Conservation (phyloP, 2,888 invertebrate genomes). For the Sisyra nigra region DNA sequence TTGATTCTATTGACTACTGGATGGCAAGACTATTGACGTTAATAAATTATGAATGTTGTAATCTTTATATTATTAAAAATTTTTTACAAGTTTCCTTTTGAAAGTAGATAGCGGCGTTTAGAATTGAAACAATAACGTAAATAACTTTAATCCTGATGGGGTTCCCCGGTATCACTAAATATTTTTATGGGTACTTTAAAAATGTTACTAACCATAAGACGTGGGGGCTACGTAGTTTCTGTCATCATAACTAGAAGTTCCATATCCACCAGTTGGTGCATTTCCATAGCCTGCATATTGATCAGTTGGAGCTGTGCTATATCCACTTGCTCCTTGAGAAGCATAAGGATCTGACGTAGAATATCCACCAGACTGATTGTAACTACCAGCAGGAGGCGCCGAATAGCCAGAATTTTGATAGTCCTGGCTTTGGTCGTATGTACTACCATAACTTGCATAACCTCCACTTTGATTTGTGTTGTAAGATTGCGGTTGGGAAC, state of each 20-base stretch:
- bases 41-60: too few species aligned
- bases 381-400: neutral
- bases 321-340: slow-evolving; percentile 8
- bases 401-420: slow-evolving; percentile 7
- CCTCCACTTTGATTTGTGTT: slow-evolving; percentile 4
- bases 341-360: slow-evolving; percentile 12
- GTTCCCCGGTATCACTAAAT: too few species aligned
- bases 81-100: too few species aligned
- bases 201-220: slow-evolving; percentile 13
- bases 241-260: slow-evolving; percentile 12
- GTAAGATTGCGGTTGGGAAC: slow-evolving; percentile 3
- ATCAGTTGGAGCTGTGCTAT: slow-evolving; percentile 11
- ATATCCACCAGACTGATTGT: slow-evolving; percentile 10
- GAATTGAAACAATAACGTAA: too few species aligned
- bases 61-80: too few species aligned
- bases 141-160: too few species aligned
- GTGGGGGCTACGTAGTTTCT: slow-evolving; percentile 13
- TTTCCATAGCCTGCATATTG: slow-evolving; percentile 13
- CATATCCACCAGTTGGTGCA: slow-evolving; percentile 12
- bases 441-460: slow-evolving; percentile 1
- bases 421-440: slow-evolving; percentile 8
- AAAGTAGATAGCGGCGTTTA: too few species aligned
- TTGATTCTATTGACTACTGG: too few species aligned
- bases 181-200: neutral
- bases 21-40: too few species aligned